These are phyloP conservation scores for Meleagris gallopavo DNA, from an alignment of 2,113 vertebrate genomes.

Conservation along the genomic window DNA sequence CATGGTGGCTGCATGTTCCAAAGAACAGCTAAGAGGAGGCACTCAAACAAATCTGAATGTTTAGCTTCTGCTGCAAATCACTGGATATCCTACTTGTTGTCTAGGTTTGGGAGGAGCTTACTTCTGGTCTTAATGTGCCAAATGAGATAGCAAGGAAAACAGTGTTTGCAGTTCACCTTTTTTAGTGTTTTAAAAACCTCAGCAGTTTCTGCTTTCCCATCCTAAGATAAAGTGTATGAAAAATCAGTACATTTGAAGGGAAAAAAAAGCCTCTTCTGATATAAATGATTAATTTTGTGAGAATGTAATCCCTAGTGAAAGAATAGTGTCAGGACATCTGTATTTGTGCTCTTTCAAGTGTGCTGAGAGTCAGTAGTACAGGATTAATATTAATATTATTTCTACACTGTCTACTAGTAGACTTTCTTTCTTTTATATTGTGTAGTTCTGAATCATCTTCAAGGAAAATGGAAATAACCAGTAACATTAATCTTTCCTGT, in stretches of 20 bases:
- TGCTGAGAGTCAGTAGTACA: background rate
- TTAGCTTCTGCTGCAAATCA: background rate
- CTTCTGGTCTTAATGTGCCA: background rate
- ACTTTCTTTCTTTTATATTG: background rate
- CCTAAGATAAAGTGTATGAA: background rate
- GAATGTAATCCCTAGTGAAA: background rate
- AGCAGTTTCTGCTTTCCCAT: background rate
- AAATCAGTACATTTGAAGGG: background rate
- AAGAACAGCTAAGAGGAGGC: background rate
- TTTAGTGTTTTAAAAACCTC: background rate
- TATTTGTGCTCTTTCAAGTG: background rate
- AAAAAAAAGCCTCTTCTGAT: background rate
- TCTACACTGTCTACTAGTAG: background rate
- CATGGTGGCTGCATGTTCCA: background rate
- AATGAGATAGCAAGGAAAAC: background rate
- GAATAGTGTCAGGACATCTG: background rate
- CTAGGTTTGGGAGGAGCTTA: background rate
- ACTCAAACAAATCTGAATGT: background rate
- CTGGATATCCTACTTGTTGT: background rate
- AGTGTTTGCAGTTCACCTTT: background rate
- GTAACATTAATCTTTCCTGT: background rate
- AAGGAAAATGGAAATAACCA: background rate
- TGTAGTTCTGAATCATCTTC: background rate
- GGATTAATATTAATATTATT: background rate
- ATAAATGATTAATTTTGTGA: background rate